Evolutionary conservation across 30 jellyfish, hydroid and myxozoan species (phyloP), one percentile per base, ranked within the genome.

Genomic region (Aurelia sp.): DNA sequence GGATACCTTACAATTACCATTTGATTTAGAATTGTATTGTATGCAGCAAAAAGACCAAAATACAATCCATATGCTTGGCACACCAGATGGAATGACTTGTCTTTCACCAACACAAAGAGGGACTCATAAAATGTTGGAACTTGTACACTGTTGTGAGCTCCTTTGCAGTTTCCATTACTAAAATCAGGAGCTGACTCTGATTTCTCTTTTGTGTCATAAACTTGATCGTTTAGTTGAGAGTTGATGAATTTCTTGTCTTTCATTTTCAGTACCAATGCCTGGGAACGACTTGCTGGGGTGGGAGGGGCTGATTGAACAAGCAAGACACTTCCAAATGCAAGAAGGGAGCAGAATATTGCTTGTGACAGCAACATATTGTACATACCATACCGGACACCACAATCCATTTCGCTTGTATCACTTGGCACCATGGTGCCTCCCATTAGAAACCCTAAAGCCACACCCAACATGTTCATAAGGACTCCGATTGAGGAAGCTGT

Each of bases 401-500:
- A 71, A 37, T 86, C 96, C 88, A 81, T 76, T 73, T 92, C 86
- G 1, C 30, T 37, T 3, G 90, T 30, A 8, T 44, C 55, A 78
- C 82, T 81, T 7, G 98, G 98, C 35, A 92, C 95, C 87, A 92
- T 86, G 2, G 98, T 92, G 18, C 96, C 97, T 15, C 96, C 96
- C 98, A 92, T 86, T 40, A 94, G 72, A 63, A 88, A 94, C 16
- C 99, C 99, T 20, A 94, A 52, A 11, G 99, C 96, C 20, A 88
- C 97, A 3, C 99, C 99, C 41, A 94, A 62, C 92, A 94, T 86
- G 61, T 88, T 88, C 99, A 94, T 94, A 50, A 94, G 80, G 2
- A 88, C 93, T 3, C 99, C 97, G 58, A 94, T 84, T 0, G 99
- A 88, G 1, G 97, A 83, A 27, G 99, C 99, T 6, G 97, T 94